These are phyloP conservation scores for Gavia stellata DNA, from an alignment of 2,113 vertebrate species.

Conservation along the genomic window DNA sequence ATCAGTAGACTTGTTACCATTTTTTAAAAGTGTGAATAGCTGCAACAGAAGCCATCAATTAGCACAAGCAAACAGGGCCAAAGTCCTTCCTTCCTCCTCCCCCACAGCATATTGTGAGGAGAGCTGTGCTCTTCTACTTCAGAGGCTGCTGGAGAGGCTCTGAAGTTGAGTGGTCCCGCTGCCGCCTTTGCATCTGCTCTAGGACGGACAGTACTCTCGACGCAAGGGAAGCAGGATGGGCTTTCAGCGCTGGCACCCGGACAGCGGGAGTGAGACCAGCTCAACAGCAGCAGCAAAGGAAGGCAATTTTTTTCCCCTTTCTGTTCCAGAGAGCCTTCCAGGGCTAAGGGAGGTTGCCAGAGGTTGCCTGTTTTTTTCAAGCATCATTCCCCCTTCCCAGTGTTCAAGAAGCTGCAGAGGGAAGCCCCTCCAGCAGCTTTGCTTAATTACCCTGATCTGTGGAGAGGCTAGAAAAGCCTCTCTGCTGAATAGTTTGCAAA, in stretches of 20 bases:
- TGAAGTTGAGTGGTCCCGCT: conserved; percentile 40
- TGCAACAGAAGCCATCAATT: conserved; percentile 74
- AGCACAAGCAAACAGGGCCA: conserved; percentile 72
- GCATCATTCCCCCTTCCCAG: neutral
- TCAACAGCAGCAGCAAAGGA: conserved; percentile 43
- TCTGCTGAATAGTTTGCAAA: conserved; percentile 51
- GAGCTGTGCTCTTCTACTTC: conserved; percentile 39
- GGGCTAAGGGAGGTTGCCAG: conserved; percentile 60
- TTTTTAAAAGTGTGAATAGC: conserved; percentile 71
- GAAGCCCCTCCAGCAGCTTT: conserved; percentile 67
- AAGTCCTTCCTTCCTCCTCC: conserved; percentile 52
- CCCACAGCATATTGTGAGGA: conserved; percentile 56
- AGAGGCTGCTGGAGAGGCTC: conserved; percentile 46
- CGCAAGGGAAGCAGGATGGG: neutral
- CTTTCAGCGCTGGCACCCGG: conserved; percentile 6
- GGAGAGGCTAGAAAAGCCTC: conserved; percentile 42
- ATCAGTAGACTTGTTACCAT: conserved; percentile 43
- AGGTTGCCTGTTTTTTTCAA: conserved; percentile 16
- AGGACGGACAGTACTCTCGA: conserved; percentile 10
- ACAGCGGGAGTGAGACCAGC: conserved; percentile 33
- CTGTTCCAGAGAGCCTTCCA: conserved; percentile 68
- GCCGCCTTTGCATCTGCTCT: conserved; percentile 50
- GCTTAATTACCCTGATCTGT: conserved; percentile 71
- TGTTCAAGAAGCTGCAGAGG: conserved; percentile 27
- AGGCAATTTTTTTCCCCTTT: neutral